Conservation (phyloP, 1,140 invertebrate species). For the Druon quercuslanigerum region DNA sequence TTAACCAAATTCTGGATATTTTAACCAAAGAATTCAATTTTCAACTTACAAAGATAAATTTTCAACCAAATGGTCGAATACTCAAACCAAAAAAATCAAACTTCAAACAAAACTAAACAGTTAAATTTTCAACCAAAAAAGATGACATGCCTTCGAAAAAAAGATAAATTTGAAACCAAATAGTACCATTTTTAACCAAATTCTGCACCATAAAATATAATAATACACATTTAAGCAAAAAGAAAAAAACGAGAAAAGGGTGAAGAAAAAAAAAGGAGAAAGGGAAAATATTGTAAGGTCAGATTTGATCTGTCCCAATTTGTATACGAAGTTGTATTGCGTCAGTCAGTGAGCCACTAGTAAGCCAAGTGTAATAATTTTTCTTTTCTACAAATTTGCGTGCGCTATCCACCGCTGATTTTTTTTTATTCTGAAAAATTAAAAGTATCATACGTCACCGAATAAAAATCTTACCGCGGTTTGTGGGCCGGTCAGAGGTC, state of each 20-base stretch:
- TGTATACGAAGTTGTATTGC: constrained; percentile 11
- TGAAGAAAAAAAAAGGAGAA: not conserved
- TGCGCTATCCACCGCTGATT: too few relatives aligned
- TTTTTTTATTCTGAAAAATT: constrained; percentile 27
- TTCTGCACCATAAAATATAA: not conserved
- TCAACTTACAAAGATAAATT: too few relatives aligned
- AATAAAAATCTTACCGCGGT: constrained; percentile 49
- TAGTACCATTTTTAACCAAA: too few relatives aligned
- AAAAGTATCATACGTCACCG: constrained; percentile 39
- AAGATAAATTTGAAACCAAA: too few relatives aligned
- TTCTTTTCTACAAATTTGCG: too few relatives aligned
- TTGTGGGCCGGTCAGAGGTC: constrained; percentile 56
- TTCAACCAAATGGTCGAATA: too few relatives aligned
- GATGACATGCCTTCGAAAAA: too few relatives aligned
- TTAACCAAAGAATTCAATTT: too few relatives aligned
- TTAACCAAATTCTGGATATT: too few relatives aligned
- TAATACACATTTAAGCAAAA: not conserved
- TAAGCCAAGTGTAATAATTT: not conserved
- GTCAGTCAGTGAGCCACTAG: not conserved
- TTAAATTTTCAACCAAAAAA: too few relatives aligned
- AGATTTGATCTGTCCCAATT: not conserved
- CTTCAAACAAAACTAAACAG: too few relatives aligned
- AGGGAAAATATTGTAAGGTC: not conserved
- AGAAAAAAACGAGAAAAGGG: not conserved
- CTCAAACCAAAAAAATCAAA: too few relatives aligned